Base-by-base conservation (phyloP, 2,797 vertebrate genomes). In the Muscicapa comitata region DNA sequence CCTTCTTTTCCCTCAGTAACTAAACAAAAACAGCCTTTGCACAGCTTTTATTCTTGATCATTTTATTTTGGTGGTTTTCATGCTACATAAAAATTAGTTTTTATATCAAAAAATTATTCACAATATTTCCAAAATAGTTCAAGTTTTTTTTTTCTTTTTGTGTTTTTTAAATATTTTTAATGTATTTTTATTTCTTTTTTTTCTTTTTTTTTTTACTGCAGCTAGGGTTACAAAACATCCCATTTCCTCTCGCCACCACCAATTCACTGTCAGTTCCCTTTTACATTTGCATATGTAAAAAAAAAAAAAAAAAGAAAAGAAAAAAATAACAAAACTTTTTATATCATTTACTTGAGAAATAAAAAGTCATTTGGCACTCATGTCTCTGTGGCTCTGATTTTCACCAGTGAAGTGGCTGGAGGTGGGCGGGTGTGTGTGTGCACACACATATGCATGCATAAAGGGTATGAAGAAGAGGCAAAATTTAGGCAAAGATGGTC, bases 51-150 rank as follows among this genome's bases (percentile, higher is more conserved):
- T 96, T 95, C 95, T 96, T 96, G 86, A 97, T 93, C 26, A 96
- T 96, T 97, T 98, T 97, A 97, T 97, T 97, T 97, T 93, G 93
- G 92, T 97, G 95, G 83, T 90, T 97, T 97, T 94, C 92, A 97
- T 95, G 91, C 95, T 96, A 97, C 93, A 97, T 96, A 97, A 96
- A 97, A 94, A 87, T 77, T 90, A 96, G 63, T 35, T 95, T 96
- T 96, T 96, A 95, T 97, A 94, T 96, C 95, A 97, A 97, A 97
- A 97, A 95, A 90, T 94, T 94, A 97, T 96, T 97, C 91, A 97
- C 92, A 97, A 95, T 95, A 92, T 95, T 92, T 97, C 73, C 94
- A 94, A 97, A 96, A 97, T 96, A 96, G 93, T 95, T 96, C 68
- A 97, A 96, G 82, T 57, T 91, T 95, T 85, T 88, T 92, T 95